Evolutionary conservation across 1,140 invertebrate genomes (phyloP), one percentile per base, ranked within the genome.

Genomic region (Littorina saxatilis): DNA sequence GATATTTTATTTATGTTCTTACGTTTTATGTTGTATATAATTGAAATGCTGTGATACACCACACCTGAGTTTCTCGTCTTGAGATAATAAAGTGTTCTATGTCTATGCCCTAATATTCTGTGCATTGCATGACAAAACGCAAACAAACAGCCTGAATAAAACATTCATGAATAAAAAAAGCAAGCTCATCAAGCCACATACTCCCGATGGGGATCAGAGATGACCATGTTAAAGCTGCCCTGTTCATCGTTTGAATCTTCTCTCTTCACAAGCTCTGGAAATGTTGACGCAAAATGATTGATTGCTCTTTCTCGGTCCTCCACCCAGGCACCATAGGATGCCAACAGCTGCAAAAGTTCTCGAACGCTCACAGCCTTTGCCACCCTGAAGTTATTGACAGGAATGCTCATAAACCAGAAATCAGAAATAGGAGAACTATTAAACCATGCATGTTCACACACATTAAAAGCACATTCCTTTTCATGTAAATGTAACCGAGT

Each of bases 291-390:
- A 78, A 78, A 78, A 13, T 78, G 75, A 39, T 78, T 78, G 32
- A 78, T 78, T 37, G 75, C 75, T 66, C 75, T 29, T 20, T 78
- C 75, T 13, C 75, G 55, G 39, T 78, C 75, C 23, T 78, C 75
- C n/a, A 78, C 47, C 75, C 75, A 78, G 1, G 35, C 15, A 23
- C 75, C 75, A 43, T 78, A 78, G 2, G 75, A 78, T n/a, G 75
- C 15, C 37, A 78, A 35, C 58, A 78, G 32, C 37, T 78, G 75
- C 0, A 78, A 29, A 32, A 78, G 39, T 37, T 78, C 75, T 43
- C 75, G 75, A 5, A 78, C 39, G 23, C 27, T 78, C 35, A 78
- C 32, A 58, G 63, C 75, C 1, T 32, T 40, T 27, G 75, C 75
- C 63, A 78, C 27, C 1, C 75, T 78, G 75, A 17, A 39, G 43